A percentile compares a stretch with the other conserved stretches of the same genome.
These are phyloP conservation scores for Tridacna crocea DNA, from an alignment of 2,888 invertebrate genomes.

Conservation along the genomic window DNA sequence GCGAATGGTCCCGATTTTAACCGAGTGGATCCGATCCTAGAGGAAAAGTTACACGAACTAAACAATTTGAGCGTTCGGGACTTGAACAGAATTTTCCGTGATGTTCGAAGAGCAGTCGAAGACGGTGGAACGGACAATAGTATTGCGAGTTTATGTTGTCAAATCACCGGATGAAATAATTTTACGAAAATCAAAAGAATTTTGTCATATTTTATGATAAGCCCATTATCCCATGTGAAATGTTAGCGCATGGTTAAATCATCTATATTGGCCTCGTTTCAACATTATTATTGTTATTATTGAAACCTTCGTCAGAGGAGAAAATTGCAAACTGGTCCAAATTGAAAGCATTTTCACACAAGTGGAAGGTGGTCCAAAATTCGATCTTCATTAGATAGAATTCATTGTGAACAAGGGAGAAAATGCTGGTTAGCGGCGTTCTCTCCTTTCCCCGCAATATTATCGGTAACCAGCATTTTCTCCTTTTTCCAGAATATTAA, in stretches of 20 bases:
- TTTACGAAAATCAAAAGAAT: too few relatives aligned
- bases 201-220: too few relatives aligned
- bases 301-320: too few relatives aligned
- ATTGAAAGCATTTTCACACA: too few relatives aligned
- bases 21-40: constrained; percentile 22
- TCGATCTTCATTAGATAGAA: background rate
- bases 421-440: background rate
- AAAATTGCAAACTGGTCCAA: too few relatives aligned
- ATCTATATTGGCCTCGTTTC: too few relatives aligned
- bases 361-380: too few relatives aligned
- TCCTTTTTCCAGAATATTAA: too few relatives aligned
- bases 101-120: constrained; percentile 5
- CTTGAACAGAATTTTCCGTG: constrained; percentile 4
- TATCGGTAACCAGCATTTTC: background rate
- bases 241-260: too few relatives aligned
- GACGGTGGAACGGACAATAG: constrained; percentile 14
- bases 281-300: too few relatives aligned
- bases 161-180: constrained; percentile 3
- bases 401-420: background rate
- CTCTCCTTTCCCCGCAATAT: background rate
- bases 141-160: constrained; percentile 26
- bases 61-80: constrained; percentile 2
- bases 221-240: too few relatives aligned
- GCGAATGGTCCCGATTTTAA: constrained; percentile 14
- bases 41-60: constrained; percentile 20